phyloP scores from a whole-genome alignment of 2,113 vertebrate genomes.

The Indri indri region DNA sequence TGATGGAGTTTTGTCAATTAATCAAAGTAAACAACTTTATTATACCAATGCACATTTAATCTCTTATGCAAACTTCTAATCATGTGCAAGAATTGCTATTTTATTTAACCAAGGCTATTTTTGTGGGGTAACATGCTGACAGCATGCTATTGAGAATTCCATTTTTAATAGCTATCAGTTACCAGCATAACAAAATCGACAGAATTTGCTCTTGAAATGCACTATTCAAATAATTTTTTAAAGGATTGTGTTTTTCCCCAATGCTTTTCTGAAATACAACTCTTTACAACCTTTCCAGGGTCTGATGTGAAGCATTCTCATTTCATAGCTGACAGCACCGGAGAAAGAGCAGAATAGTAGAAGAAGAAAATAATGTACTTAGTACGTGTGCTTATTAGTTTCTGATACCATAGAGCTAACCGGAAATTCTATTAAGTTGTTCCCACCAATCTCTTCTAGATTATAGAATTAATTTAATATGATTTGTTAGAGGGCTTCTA shows the following conservation, averaged over 20 bases:
- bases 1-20: background rate
- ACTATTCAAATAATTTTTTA: background rate
- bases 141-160: background rate
- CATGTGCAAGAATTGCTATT: background rate
- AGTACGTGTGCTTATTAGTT: background rate
- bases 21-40: constrained; percentile 25
- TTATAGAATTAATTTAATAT: constrained; percentile 3
- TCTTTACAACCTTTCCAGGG: background rate
- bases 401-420: background rate
- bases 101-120: background rate
- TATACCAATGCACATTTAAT: constrained; percentile 10
- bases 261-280: constrained; percentile 1
- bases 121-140: background rate
- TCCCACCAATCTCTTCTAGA: background rate
- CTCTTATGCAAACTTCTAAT: constrained; percentile 17
- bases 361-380: background rate
- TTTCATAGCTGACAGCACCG: background rate
- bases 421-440: background rate
- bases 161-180: constrained; percentile 23
- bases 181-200: background rate
- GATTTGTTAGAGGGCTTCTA: background rate
- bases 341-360: background rate
- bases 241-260: background rate
- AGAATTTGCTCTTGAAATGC: background rate
- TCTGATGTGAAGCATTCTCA: background rate